Base-by-base conservation (phyloP, 2,888 invertebrate species). In the Acanthosoma haemorrhoidale region DNA sequence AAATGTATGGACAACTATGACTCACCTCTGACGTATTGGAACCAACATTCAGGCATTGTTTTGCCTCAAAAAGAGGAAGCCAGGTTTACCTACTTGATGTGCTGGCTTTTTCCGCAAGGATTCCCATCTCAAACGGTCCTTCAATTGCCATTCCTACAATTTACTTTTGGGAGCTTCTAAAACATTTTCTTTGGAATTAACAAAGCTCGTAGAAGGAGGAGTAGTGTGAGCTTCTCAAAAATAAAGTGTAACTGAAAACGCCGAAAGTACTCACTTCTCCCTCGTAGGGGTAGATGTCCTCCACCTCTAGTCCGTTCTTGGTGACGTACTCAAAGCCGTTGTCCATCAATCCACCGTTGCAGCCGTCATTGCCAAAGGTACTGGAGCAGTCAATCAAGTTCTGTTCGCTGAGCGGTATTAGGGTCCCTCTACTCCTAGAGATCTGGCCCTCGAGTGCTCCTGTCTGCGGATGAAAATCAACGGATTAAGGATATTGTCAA, bases 361-460 rank as follows among this genome's bases (percentile, higher is more conserved):
- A 69, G 5, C 69, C 69, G 15, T 69, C 77, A 75, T 84, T 85
- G 6, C 81, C 82, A 72, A 81, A 83, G 1, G 79, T 77, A 11
- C 38, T 57, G 1, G 69, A 61, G 32, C 69, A 69, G 32, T 69
- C 69, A 16, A 69, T 43, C 31, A 69, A 32, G 9, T 69, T 60
- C 51, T 85, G 85, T 71, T 83, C 83, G 73, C 84, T 84, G 5
- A 85, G 77, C 25, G 83, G 82, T 3, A 81, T 78, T 15, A 85
- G 77, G 31, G 79, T 77, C 8, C 82, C 82, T 38, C 80, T 80
- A 76, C 82, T 82, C 4, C 81, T 77, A 76, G 79, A 82, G 73
- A 82, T 78, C 69, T 84, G 84, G 2, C 83, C 84, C 78, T 85
- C 85, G 31, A 85, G 75, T 6, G 84, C 81, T 13, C 84, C 87